Base-by-base conservation (phyloP, 2,888 invertebrate species). In the Maniola hyperantus region DNA sequence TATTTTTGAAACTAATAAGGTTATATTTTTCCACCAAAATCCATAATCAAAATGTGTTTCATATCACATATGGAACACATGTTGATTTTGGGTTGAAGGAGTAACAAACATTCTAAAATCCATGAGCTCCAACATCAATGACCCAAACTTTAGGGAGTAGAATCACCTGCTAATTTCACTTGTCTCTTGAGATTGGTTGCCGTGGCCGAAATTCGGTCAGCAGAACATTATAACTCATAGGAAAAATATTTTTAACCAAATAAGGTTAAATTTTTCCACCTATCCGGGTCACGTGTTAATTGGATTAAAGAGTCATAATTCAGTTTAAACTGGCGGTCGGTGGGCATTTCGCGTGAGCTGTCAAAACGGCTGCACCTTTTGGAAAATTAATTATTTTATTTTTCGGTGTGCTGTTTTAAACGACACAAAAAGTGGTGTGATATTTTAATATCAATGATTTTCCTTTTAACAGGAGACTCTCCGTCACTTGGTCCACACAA, bases 221-320 rank as follows among this genome's bases (percentile, higher is more conserved):
- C n/a, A 46, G 46, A 15, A 46, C 46, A 13, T 53, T 7, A 58
- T 20, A 15, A n/a, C 20, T 42, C 20, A 58, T 34, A 34, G 18
- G 5, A 8, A 53, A 62, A 42, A 33, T 15, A 42, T 42, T 53
- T 62, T 46, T 34, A n/a, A 18, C 44, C 54, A 63, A 63, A 63
- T 63, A 55, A 46, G 63, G 63, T 63, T 63, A 63, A 62, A 44
- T 46, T 55, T 63, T 63, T 63, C 44, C 63, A 63, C 58, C 62
- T 68, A 70, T 68, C 61, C 60, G 63, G 71, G 70, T 68, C 70
- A 68, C 64, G 59, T 51, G 64, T 60, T 72, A 72, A 72, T 72
- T 70, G 68, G 65, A 68, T 72, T 68, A 67, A 65, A 64, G 58
- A 34, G 46, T 63, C 69, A 64, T 71, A 71, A 64, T 51, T 64